Evolutionary conservation across 2,888 invertebrate species (phyloP).

Genomic region (Hyposoter didymator): DNA sequence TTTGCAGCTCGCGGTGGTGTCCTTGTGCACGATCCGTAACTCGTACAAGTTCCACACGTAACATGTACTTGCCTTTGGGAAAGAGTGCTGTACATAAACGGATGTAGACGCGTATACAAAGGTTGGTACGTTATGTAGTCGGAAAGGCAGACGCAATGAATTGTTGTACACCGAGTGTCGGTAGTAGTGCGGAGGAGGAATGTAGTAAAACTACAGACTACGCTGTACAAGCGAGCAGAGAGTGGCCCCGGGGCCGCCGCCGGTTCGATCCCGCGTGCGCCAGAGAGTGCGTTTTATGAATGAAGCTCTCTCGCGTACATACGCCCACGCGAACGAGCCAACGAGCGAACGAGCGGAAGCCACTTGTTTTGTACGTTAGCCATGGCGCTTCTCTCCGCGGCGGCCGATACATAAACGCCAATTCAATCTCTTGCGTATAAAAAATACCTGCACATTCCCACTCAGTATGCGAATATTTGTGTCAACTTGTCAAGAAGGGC

Average conservation of each 20-base stretch:
- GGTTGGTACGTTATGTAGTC: background rate
- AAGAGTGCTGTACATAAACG: background rate
- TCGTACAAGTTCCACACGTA: constrained; percentile 57
- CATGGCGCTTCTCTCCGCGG: constrained; percentile 69
- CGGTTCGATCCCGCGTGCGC: constrained; percentile 70
- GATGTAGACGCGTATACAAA: background rate
- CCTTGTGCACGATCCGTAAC: constrained; percentile 66
- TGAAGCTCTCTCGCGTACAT: constrained; percentile 65
- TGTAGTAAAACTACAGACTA: constrained; percentile 28
- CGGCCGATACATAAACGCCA: constrained; percentile 70
- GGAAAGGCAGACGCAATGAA: constrained; percentile 8
- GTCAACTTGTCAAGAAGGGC: no score
- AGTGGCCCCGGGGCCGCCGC: constrained; percentile 43
- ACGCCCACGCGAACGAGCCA: constrained; percentile 32
- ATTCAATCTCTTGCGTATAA: constrained; percentile 21
- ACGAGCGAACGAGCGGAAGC: constrained; percentile 67
- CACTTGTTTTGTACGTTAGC: constrained; percentile 73
- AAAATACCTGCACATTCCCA: background rate
- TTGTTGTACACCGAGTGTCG: constrained; percentile 3
- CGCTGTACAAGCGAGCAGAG: constrained; percentile 41
- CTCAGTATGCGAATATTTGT: background rate
- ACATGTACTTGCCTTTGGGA: background rate
- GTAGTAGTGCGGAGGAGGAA: background rate
- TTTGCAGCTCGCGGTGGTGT: constrained; percentile 16
- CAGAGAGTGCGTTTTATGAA: constrained; percentile 73